Evolutionary conservation across 2,113 vertebrate species (phyloP).

Genomic region (Stictonetta naevosa): DNA sequence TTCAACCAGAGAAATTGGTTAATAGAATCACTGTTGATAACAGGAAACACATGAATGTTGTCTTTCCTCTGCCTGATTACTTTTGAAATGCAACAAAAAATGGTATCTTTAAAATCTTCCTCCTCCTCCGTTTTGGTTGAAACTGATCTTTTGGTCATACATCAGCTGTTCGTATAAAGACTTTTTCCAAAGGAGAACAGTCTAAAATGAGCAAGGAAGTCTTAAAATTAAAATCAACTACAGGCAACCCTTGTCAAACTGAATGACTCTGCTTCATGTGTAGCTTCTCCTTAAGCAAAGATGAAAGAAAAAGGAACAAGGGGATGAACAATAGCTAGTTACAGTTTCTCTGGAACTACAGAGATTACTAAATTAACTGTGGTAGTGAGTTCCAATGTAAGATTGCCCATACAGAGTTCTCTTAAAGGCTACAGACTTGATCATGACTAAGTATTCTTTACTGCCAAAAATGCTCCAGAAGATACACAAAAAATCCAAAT

Average conservation of each 20-base stretch:
- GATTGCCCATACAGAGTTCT: neutral
- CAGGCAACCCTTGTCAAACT: neutral
- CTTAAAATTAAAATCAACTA: neutral
- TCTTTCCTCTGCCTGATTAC: neutral
- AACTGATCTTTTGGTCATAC: neutral
- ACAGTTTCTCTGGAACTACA: neutral
- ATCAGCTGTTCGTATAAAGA: neutral
- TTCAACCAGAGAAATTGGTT: neutral
- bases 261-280: neutral
- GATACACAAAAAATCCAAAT: neutral
- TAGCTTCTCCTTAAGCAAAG: neutral
- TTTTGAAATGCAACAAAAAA: neutral
- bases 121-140: neutral
- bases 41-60: neutral
- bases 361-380: neutral
- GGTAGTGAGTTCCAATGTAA: neutral
- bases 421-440: neutral
- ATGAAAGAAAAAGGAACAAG: neutral
- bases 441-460: neutral
- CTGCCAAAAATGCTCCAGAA: neutral
- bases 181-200: neutral
- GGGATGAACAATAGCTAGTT: neutral
- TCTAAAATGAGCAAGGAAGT: neutral
- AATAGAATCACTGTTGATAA: neutral
- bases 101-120: neutral